Conservation (phyloP, 2,113 vertebrate species). For the Charadrius vociferus region DNA sequence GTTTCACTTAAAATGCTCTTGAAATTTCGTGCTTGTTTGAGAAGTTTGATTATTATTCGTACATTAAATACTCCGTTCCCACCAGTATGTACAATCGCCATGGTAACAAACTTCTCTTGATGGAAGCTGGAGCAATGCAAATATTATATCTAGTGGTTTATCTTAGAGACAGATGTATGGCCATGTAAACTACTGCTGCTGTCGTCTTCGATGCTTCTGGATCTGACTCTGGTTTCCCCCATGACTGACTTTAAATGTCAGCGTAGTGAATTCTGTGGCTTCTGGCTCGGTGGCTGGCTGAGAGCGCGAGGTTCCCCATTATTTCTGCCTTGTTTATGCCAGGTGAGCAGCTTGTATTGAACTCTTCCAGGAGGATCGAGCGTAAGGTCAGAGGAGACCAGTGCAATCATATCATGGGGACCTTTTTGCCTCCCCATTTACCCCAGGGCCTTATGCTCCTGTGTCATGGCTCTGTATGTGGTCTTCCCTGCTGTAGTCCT, state of each 20-base stretch:
- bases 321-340: accelerated
- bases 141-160: neutral
- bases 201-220: neutral
- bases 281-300: neutral
- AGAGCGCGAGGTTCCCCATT: accelerated
- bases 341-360: neutral
- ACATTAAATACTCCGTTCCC: neutral
- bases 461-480: accelerated
- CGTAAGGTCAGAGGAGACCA: neutral
- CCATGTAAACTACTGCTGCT: neutral
- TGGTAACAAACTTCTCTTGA: neutral
- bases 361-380: neutral
- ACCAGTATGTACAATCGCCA: neutral
- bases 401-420: accelerated
- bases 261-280: accelerated
- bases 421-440: accelerated
- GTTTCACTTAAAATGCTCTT: neutral
- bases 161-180: neutral
- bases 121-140: neutral
- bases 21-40: neutral
- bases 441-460: neutral
- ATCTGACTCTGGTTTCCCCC: neutral
- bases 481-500: neutral
- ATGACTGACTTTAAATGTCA: neutral
- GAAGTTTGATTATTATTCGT: neutral